A percentile compares a stretch with the other conserved stretches of the same genome.
Evolutionary conservation across 1,140 invertebrate species (phyloP).

Genomic region (Gyrodactylus salaris): DNA sequence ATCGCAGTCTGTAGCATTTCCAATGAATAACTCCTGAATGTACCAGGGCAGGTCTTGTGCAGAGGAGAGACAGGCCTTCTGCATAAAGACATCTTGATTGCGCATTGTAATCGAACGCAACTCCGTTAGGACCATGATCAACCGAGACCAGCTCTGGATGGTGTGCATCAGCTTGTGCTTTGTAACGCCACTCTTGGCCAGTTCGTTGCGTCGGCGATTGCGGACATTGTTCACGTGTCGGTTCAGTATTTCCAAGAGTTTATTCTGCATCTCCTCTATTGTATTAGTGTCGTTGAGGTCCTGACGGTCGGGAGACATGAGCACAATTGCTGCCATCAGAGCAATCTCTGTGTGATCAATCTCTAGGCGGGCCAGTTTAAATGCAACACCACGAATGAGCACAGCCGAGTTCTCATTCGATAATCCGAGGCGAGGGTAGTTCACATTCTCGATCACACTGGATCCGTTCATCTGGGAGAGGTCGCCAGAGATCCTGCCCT

Average conservation of each 20-base stretch:
- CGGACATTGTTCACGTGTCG: neutral
- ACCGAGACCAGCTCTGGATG: neutral
- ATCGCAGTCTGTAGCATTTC: neutral
- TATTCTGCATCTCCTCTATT: neutral
- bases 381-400: neutral
- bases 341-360: neutral
- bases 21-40: neutral
- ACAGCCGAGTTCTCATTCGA: neutral
- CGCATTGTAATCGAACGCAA: neutral
- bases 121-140: neutral
- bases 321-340: neutral
- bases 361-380: neutral
- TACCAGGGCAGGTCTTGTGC: neutral
- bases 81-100: neutral
- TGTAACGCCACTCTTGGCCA: neutral
- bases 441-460: neutral
- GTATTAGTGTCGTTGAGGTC: neutral
- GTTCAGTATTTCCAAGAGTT: neutral
- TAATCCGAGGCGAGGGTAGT: neutral
- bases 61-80: neutral
- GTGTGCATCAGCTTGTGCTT: neutral
- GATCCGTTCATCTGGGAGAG: neutral
- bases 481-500: neutral
- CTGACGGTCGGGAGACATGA: neutral
- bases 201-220: neutral